Conservation (phyloP, 2,797 vertebrate species). For the Adrianichthys oophorus region DNA sequence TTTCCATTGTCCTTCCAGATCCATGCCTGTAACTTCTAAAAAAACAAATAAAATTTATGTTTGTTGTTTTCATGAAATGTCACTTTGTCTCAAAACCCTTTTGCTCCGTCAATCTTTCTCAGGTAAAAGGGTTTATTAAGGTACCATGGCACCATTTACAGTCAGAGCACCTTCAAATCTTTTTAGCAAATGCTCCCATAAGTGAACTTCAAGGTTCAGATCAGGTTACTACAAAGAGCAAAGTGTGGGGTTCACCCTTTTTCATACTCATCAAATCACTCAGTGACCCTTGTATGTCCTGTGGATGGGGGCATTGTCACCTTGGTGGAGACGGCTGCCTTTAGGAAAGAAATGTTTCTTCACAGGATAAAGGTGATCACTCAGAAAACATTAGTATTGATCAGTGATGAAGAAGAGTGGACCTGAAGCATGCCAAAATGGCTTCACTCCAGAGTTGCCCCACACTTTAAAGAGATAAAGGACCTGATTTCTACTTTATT, state of each 20-base stretch:
- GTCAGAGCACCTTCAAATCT: not conserved
- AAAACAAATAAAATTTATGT: no score
- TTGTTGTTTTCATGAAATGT: not conserved
- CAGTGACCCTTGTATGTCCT: slow-evolving; percentile 15
- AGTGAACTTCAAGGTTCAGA: not conserved
- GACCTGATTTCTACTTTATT: not conserved
- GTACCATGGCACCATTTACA: not conserved
- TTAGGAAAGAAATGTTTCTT: slow-evolving; percentile 15
- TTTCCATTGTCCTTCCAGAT: no score
- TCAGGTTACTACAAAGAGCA: not conserved
- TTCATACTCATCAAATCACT: slow-evolving; percentile 27
- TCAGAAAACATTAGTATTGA: slow-evolving; percentile 18
- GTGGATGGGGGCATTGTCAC: slow-evolving; percentile 16
- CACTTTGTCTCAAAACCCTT: slow-evolving; percentile 16
- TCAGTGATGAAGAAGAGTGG: slow-evolving; percentile 9
- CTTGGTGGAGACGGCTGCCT: slow-evolving; percentile 15
- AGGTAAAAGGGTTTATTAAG: not conserved
- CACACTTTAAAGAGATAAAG: not conserved
- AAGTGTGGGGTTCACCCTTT: slow-evolving; percentile 9
- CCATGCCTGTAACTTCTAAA: no score
- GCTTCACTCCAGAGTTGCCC: not conserved
- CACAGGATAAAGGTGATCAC: slow-evolving; percentile 20
- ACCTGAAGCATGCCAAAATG: slow-evolving; percentile 7
- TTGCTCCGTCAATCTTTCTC: no score
- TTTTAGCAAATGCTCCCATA: not conserved